Evolutionary conservation across 2,113 vertebrate species (phyloP), one percentile per base, ranked within the genome.

Genomic region (Bufo bufo): DNA sequence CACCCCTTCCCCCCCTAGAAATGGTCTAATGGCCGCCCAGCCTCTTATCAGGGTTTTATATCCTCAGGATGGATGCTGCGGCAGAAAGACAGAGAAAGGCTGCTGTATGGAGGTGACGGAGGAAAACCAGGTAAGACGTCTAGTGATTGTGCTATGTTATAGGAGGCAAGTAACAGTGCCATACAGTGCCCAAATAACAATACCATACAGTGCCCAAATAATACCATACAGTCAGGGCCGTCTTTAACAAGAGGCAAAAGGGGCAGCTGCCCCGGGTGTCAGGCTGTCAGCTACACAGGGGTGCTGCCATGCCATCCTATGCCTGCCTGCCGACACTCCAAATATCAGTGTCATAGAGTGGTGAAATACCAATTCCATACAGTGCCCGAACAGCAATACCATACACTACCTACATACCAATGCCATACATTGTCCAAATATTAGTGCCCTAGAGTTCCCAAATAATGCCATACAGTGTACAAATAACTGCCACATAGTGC

Each of bases 51-150:
- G 10, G 13, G 9, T 19, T 82, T 19, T 63, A 49, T 65, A 49
- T 87, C 52, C 3, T 74, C 52, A 84, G 1, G 93, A 81, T 0
- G 93, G 93, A 0, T 98, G 96, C 91, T 99, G 97, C 83, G 94
- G 95, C 3, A 93, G 92, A 52, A 89, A 84, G 19, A 93, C 86
- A 43, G 92, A 89, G 8, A 92, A 92, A 3, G 94, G 93, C 84
- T 99, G 97, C 91, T 98, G 97, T 90, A 90, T 90, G 92, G 90
- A 90, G 81, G 92, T 91, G 82, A 92, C 65, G 49, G 86, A 84
- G 90, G 92, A 91, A 6, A 72, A 54, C 14, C 8, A 0, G 49
- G 94, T 95, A 90, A 92, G 90, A 61, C n/a, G 3, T 13, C 69
- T 13, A 8, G 23, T 71, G 3, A 72, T 13, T 72, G 69, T 69